Conservation (phyloP, 92 coral and sea anemone genomes). For the Plumapathes pennacea region DNA sequence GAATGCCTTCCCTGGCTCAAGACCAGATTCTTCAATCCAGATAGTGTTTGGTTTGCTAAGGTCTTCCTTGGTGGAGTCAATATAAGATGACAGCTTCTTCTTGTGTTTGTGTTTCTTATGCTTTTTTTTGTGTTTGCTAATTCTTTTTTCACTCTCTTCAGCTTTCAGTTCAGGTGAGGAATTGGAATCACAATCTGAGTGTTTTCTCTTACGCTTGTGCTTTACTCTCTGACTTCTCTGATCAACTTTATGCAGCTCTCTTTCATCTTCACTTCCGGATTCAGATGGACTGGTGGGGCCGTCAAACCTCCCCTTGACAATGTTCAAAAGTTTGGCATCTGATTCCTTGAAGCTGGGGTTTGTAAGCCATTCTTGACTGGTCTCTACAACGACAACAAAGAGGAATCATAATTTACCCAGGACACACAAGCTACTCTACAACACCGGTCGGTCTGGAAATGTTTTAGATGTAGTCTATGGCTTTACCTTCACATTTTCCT, state of each 20-base stretch:
- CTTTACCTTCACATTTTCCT: too few species aligned
- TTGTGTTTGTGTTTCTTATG: slow-evolving; percentile 69
- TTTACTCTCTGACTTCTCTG: background rate
- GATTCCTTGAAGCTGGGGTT: slow-evolving; percentile 66
- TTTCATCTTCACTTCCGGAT: slow-evolving; percentile 22
- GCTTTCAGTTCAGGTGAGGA: background rate
- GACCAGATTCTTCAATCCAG: slow-evolving; percentile 89
- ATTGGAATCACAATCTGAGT: too few species aligned
- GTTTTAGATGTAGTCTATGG: too few species aligned
- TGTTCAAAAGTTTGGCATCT: too few species aligned
- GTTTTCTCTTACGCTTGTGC: slow-evolving; percentile 16
- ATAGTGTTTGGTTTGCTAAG: slow-evolving; percentile 71
- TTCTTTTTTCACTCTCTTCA: slow-evolving; percentile 7
- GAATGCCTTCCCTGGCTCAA: slow-evolving; percentile 74
- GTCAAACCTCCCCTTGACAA: too few species aligned
- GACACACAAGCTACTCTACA: too few species aligned
- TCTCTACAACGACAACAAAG: slow-evolving; percentile 15
- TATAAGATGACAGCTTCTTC: slow-evolving; percentile 26
- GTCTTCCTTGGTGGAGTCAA: slow-evolving; percentile 28
- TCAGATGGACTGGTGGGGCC: background rate
- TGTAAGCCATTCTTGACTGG: slow-evolving; percentile 58
- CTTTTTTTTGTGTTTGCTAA: slow-evolving; percentile 48
- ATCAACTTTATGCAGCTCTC: slow-evolving; percentile 23
- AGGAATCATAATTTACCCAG: too few species aligned
- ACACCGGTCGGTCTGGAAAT: too few species aligned